A percentile compares a stretch with the other conserved stretches of the same genome.
phyloP scores from a whole-genome alignment of 2,113 vertebrate species.

The Toxotes jaculatrix region DNA sequence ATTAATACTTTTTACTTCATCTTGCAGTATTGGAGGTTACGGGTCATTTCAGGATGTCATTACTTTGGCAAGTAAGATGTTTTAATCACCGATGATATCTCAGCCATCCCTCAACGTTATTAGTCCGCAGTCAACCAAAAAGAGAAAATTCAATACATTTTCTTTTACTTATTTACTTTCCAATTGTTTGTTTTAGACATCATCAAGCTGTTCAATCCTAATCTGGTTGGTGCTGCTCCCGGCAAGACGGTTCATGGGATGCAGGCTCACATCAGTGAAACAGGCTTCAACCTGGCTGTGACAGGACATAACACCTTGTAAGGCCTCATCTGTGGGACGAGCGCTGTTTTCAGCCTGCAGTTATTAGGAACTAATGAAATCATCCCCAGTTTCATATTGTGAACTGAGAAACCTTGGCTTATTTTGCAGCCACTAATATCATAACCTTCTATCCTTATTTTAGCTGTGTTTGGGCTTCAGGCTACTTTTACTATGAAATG shows the following conservation, averaged over 20 bases:
- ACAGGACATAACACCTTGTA: constrained; percentile 88
- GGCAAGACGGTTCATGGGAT: constrained; percentile 80
- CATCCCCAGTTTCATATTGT: not conserved
- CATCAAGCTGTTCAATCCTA: constrained; percentile 85
- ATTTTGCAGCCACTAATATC: not conserved
- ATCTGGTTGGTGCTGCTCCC: constrained; percentile 79
- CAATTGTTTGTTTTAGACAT: constrained; percentile 75
- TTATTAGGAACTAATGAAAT: not conserved
- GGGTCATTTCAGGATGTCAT: constrained; percentile 83
- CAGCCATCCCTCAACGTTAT: not conserved
- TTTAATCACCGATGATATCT: not conserved
- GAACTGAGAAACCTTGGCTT: not conserved
- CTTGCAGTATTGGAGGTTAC: constrained; percentile 84
- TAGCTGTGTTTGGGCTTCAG: not conserved
- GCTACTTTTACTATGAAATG: not conserved
- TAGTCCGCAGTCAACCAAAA: not conserved
- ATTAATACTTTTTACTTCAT: not conserved
- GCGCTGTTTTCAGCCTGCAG: not conserved
- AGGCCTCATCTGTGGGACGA: constrained; percentile 7
- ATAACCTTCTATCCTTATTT: not conserved
- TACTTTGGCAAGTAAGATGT: constrained; percentile 86
- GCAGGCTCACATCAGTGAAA: constrained; percentile 79
- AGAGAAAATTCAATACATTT: not conserved
- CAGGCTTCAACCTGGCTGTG: constrained; percentile 86
- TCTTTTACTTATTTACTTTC: not conserved